phyloP scores from a whole-genome alignment of 1,140 invertebrate species.

The Mycetomoellerius zeteki region DNA sequence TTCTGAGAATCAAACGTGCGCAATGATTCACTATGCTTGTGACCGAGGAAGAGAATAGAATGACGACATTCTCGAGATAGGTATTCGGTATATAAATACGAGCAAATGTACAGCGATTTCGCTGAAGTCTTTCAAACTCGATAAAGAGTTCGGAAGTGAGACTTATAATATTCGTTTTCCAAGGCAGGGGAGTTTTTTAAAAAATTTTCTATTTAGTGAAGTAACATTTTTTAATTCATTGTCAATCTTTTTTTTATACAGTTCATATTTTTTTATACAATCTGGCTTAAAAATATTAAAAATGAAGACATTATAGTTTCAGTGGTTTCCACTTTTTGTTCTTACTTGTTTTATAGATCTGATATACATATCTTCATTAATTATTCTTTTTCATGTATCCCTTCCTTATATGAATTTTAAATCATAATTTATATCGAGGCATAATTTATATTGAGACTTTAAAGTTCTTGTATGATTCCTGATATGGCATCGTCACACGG shows the following conservation, averaged over 20 bases:
- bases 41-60: constrained; percentile 10
- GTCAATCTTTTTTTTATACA: background rate
- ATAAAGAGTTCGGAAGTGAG: background rate
- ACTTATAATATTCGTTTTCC: background rate
- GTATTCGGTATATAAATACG: constrained; percentile 51
- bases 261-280: background rate
- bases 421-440: background rate
- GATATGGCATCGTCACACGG: background rate
- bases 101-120: constrained; percentile 1
- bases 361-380: background rate
- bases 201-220: background rate
- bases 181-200: background rate
- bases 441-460: background rate
- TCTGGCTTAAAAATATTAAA: background rate
- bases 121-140: constrained; percentile 4
- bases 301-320: background rate
- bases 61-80: constrained; percentile 29
- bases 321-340: background rate
- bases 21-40: constrained; percentile 37
- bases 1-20: constrained; percentile 31
- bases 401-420: background rate
- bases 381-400: background rate
- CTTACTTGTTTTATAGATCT: background rate
- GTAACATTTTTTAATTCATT: background rate
- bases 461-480: background rate